phyloP scores from a whole-genome alignment of 2,113 vertebrate species.

The Mus musculus region DNA sequence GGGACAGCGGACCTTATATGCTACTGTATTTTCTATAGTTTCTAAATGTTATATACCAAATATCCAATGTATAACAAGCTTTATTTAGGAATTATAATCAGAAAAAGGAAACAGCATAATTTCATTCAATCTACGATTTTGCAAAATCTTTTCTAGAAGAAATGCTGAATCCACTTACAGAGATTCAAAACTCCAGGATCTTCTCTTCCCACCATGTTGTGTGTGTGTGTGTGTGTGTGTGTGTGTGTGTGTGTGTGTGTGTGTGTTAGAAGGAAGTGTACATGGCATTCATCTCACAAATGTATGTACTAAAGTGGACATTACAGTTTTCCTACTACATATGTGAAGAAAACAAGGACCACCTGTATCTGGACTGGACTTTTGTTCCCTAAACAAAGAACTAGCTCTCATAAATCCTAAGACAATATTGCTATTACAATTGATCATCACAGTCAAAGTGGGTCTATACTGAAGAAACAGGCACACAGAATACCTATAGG shows the following conservation, averaged over 20 bases:
- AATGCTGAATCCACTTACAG: not conserved
- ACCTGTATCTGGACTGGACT: not conserved
- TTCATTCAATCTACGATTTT: constrained; percentile 3
- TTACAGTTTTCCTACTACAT: not conserved
- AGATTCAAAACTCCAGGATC: not conserved
- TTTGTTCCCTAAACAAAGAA: not conserved
- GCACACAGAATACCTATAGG: not conserved
- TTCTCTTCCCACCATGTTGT: too few relatives aligned
- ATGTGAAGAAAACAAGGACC: not conserved
- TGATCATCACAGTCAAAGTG: not conserved
- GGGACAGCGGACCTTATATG: too few relatives aligned
- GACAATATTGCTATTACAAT: not conserved
- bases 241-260: not conserved
- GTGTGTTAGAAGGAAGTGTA: not conserved
- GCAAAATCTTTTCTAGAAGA: not conserved
- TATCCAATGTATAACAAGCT: not conserved
- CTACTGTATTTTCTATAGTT: not conserved
- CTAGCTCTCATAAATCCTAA: not conserved
- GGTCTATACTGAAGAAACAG: not conserved
- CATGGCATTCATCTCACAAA: not conserved
- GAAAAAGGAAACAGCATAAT: not conserved
- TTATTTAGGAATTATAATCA: not conserved
- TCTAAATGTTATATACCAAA: not conserved
- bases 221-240: not conserved
- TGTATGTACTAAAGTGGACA: not conserved